Conservation (phyloP, 2,113 vertebrate genomes). For the Caretta caretta region DNA sequence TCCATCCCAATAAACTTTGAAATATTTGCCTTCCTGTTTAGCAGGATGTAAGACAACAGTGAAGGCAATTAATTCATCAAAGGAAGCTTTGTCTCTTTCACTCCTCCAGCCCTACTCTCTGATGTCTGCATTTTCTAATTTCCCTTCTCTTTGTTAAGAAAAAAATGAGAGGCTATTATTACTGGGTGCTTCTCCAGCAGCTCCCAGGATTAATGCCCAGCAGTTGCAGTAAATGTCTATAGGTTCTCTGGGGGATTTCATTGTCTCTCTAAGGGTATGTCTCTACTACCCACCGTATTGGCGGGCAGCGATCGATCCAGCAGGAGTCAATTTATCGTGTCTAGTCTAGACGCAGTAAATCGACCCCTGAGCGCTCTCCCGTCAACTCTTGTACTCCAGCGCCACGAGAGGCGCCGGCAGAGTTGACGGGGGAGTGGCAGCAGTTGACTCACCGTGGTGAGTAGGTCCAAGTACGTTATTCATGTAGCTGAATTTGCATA, state of each 20-base stretch:
- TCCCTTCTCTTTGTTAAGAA: not conserved
- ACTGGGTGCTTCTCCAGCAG: not conserved
- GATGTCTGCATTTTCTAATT: not conserved
- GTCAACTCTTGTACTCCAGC: no score
- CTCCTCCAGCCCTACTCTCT: not conserved
- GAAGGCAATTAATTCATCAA: not conserved
- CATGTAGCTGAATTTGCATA: no score
- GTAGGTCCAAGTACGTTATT: no score
- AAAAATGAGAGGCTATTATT: not conserved
- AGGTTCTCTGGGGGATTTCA: not conserved
- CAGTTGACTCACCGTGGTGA: no score
- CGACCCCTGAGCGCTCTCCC: no score
- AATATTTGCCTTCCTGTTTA: not conserved
- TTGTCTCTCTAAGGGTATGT: not conserved
- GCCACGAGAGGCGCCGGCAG: no score
- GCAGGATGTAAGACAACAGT: not conserved
- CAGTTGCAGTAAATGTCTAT: not conserved
- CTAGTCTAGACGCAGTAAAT: no score
- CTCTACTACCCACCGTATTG: no score
- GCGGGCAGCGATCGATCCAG: no score
- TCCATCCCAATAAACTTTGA: not conserved
- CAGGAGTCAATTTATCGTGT: no score
- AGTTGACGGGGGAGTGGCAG: no score
- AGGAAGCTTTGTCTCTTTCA: not conserved
- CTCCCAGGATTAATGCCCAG: not conserved